These are phyloP conservation scores for Ormyrus pomaceus DNA, from an alignment of 2,888 invertebrate genomes.

Conservation along the genomic window DNA sequence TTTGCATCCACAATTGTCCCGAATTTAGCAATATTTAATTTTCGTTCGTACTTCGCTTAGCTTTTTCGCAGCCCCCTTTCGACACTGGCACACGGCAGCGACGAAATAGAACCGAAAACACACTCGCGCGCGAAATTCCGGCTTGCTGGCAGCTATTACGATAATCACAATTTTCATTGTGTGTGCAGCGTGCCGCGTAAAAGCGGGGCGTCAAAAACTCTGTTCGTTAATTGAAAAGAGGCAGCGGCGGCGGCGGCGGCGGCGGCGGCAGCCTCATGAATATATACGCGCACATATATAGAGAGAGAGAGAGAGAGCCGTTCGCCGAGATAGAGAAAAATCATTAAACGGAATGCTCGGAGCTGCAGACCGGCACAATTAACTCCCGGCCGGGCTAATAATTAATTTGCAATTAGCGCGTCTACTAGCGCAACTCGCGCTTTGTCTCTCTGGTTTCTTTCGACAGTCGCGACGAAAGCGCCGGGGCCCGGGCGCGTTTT, in stretches of 20 bases:
- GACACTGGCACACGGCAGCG: conserved; percentile 13
- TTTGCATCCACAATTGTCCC: conserved; percentile 67
- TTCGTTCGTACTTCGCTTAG: conserved; percentile 60
- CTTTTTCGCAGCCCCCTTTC: conserved; percentile 36
- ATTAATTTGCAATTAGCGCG: conserved; percentile 57
- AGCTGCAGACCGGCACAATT: conserved; percentile 32
- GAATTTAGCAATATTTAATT: conserved; percentile 73
- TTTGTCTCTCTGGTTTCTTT: conserved; percentile 41
- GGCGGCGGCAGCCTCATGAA: conserved; percentile 10
- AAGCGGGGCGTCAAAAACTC: conserved; percentile 46
- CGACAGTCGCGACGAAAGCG: conserved; percentile 53
- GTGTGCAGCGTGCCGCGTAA: conserved; percentile 1
- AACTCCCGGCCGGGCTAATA: conserved; percentile 48
- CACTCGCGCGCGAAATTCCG: conserved; percentile 32
- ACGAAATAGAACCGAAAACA: conserved; percentile 35
- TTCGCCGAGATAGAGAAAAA: conserved; percentile 44
- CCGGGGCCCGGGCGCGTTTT: conserved; percentile 64
- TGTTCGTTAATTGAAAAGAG: conserved; percentile 51
- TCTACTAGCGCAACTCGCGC: conserved; percentile 30
- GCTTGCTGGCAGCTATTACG: conserved; percentile 39
- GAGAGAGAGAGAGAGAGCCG: not conserved
- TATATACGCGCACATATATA: conserved; percentile 20
- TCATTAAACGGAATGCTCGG: conserved; percentile 50
- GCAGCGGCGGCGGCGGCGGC: not conserved
- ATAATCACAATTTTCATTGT: conserved; percentile 53